phyloP scores from a whole-genome alignment of 2,888 invertebrate species.

The Athalia cordata region DNA sequence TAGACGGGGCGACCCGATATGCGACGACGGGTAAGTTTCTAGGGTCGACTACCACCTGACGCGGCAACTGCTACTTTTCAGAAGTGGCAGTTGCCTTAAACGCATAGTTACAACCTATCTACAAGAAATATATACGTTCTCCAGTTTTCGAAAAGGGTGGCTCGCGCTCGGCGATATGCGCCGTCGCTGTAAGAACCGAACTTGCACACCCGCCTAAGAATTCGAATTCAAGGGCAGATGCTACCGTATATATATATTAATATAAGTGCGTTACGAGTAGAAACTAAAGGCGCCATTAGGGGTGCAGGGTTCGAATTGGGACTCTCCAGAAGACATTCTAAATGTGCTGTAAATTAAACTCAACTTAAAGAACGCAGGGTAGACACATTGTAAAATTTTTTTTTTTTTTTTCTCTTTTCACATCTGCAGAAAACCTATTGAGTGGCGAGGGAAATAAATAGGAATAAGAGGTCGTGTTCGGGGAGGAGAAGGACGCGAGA shows the following conservation, averaged over 20 bases:
- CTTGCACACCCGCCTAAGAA: conserved; percentile 1
- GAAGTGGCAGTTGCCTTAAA: conserved; percentile 65
- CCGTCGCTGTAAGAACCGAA: conserved; percentile 2
- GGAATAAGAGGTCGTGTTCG: no score
- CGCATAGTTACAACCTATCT: conserved; percentile 25
- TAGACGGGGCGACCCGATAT: background rate
- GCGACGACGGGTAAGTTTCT: conserved; percentile 50
- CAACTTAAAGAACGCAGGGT: no score
- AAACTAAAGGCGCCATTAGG: background rate
- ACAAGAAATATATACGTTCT: conserved; percentile 46
- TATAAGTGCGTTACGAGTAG: conserved; percentile 55
- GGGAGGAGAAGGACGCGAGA: no score
- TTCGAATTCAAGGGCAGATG: conserved; percentile 23
- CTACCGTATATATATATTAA: conserved; percentile 4
- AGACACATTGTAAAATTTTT: no score
- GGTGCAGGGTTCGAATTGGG: no score
- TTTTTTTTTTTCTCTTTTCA: no score
- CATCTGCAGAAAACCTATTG: no score
- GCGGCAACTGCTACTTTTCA: conserved; percentile 64
- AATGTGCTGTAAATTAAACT: no score
- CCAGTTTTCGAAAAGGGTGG: conserved; percentile 40
- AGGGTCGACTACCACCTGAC: conserved; percentile 67
- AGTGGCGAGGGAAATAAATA: no score
- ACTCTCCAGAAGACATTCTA: no score
- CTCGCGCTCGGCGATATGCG: background rate